Evolutionary conservation across 1,140 invertebrate species (phyloP).

Genomic region (Lucilia cuprina): DNA sequence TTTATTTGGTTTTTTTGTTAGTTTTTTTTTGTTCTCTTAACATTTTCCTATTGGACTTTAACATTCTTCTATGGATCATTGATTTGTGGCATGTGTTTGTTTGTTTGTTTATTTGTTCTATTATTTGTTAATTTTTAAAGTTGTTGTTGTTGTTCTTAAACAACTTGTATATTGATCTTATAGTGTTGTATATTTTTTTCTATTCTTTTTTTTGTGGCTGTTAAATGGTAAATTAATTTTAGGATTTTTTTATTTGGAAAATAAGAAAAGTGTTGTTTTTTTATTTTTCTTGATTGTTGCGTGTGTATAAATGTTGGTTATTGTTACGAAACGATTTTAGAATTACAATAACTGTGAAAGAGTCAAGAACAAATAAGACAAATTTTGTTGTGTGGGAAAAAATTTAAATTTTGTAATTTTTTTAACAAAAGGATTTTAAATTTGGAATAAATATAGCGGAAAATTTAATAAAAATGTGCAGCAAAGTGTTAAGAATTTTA

Average conservation of each 20-base stretch:
- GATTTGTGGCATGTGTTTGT: neutral
- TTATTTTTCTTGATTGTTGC: neutral
- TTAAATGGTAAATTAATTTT: slow-evolving; percentile 22
- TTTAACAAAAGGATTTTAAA: neutral
- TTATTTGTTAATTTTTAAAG: neutral
- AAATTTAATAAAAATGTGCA: neutral
- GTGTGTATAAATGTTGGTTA: slow-evolving; percentile 9
- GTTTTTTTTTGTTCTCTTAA: neutral
- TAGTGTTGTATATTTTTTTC: neutral
- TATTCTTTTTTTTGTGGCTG: slow-evolving; percentile 30
- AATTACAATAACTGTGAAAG: slow-evolving; percentile 13
- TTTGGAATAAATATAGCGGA: neutral
- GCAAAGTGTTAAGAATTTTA: slow-evolving; percentile 14
- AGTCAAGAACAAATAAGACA: neutral
- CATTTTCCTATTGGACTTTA: slow-evolving; percentile 21
- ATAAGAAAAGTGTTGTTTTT: neutral
- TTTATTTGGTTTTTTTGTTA: neutral
- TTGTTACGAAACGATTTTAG: slow-evolving; percentile 5
- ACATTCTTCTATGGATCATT: neutral
- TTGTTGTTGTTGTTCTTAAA: slow-evolving; percentile 12
- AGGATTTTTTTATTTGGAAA: neutral
- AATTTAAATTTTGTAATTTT: neutral
- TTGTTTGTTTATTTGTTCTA: neutral
- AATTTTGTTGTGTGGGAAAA: neutral
- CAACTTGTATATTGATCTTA: slow-evolving; percentile 1